Conservation (phyloP, 2,113 vertebrate species). For the Eidolon helvum region DNA sequence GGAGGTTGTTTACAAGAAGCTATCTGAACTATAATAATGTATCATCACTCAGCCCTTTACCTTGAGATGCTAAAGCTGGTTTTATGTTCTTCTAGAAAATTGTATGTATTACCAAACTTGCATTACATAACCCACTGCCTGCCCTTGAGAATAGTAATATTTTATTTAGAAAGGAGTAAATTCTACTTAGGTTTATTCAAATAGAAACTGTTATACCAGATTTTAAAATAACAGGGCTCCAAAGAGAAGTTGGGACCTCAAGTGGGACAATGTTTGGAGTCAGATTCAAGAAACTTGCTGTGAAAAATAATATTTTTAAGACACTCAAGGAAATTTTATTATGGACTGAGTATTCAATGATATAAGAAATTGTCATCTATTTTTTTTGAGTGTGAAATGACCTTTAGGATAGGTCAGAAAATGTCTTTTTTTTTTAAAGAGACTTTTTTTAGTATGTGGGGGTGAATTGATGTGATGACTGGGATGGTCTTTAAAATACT, state of each 20-base stretch:
- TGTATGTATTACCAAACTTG: background rate
- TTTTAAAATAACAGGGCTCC: background rate
- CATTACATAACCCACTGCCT: background rate
- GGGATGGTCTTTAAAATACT: background rate
- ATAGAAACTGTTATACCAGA: background rate
- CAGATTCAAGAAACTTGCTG: background rate
- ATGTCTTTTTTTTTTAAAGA: background rate
- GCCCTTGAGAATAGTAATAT: background rate
- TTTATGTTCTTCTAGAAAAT: background rate
- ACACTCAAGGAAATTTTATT: background rate
- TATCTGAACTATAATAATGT: background rate
- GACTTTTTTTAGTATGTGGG: too few relatives aligned
- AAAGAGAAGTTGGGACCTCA: background rate
- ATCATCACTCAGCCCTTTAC: background rate
- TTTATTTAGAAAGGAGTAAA: background rate
- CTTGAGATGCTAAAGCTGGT: background rate
- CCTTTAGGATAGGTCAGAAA: background rate
- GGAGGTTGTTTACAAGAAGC: background rate
- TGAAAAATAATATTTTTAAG: background rate
- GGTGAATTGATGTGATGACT: too few relatives aligned
- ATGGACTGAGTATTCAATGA: background rate
- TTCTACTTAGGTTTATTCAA: background rate
- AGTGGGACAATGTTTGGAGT: background rate
- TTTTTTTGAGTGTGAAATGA: background rate
- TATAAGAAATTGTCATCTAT: background rate